These are phyloP conservation scores for Baryphthengus martii DNA, from an alignment of 2,113 vertebrate species.

Conservation along the genomic window DNA sequence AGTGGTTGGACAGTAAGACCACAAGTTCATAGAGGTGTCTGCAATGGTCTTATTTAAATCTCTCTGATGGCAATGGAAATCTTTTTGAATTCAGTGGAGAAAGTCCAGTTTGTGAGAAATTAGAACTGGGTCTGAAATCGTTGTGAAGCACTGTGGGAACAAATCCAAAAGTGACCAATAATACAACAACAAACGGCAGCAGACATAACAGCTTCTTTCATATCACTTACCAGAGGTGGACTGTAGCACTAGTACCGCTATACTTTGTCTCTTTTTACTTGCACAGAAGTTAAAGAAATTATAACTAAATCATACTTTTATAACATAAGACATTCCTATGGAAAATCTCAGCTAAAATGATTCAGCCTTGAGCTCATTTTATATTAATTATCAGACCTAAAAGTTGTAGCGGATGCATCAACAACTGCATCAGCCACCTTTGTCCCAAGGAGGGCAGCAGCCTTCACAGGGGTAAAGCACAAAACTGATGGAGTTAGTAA, in stretches of 20 bases:
- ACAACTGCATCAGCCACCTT: background rate
- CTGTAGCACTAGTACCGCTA: background rate
- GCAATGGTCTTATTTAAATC: background rate
- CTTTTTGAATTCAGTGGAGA: background rate
- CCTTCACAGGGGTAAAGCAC: background rate
- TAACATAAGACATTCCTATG: background rate
- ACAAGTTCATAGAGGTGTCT: background rate
- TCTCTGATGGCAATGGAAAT: background rate
- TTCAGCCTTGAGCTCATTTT: background rate
- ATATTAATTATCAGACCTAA: background rate
- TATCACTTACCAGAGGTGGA: background rate
- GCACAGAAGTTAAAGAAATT: background rate
- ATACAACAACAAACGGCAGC: background rate
- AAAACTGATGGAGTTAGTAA: background rate
- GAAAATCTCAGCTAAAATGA: background rate
- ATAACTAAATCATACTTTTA: background rate
- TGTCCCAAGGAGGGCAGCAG: background rate
- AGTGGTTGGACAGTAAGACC: background rate
- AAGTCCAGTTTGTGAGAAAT: background rate
- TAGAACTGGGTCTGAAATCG: background rate
- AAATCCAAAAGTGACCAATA: background rate
- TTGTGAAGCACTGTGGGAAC: background rate
- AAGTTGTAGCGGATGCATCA: background rate
- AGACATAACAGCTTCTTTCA: background rate
- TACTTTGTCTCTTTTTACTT: background rate